Conservation (phyloP, 2,797 vertebrate genomes). For the Pteropus rufus region DNA sequence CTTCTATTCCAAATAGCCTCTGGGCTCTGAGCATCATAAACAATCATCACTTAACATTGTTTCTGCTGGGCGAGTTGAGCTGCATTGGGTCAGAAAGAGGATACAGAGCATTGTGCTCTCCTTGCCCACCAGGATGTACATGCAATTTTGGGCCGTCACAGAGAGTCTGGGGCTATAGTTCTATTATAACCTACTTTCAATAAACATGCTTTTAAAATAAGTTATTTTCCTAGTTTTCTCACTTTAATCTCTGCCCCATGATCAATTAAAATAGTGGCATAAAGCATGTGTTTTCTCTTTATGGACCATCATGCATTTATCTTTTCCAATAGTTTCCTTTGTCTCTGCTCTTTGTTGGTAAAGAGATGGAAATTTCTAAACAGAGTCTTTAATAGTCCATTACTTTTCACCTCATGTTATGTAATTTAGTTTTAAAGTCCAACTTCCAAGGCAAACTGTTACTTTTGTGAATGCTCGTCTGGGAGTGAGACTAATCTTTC, state of each 20-base stretch:
- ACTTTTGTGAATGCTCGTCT: conserved; percentile 18
- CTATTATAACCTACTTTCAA: neutral
- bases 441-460: conserved; percentile 19
- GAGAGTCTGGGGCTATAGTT: neutral
- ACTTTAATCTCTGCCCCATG: neutral
- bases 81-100: neutral
- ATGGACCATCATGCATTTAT: neutral
- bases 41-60: neutral
- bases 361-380: conserved; percentile 2
- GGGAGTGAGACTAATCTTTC: conserved; percentile 49
- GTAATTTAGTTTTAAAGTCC: conserved; percentile 51
- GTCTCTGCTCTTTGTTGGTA: neutral
- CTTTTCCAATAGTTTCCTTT: conserved; percentile 11
- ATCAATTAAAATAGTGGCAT: neutral
- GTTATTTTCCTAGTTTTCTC: neutral
- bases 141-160: neutral
- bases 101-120: neutral
- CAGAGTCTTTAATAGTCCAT: conserved; percentile 9
- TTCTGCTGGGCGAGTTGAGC: neutral
- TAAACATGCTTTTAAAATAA: neutral
- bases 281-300: neutral
- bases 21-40: neutral
- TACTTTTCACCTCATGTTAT: conserved; percentile 10
- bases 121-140: neutral
- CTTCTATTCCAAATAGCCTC: neutral